Percentiles rank a stretch among this genome's conserved stretches.
Evolutionary conservation across 1,140 invertebrate genomes (phyloP).

Genomic region (Melanaphis sacchari): DNA sequence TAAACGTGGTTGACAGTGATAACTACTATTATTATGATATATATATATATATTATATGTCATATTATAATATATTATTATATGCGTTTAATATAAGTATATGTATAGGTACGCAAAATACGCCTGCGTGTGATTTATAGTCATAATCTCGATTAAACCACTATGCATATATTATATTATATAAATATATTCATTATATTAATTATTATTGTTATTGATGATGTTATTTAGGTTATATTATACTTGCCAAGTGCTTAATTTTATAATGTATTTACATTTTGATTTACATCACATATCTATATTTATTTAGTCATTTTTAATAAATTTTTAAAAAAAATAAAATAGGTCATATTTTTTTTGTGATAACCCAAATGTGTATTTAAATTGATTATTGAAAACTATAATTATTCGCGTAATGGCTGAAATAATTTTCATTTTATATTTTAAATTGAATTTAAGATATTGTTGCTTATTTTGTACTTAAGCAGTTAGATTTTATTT

Average conservation of each 20-base stretch:
- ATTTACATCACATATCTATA: background rate
- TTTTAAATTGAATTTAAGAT: background rate
- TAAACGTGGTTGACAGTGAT: background rate
- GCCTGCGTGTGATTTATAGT: background rate
- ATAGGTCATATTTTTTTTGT: background rate
- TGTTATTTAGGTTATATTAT: background rate
- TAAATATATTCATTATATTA: background rate
- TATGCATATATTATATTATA: background rate
- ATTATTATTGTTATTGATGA: conserved; percentile 2
- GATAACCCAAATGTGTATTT: too few relatives aligned
- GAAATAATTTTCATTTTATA: background rate
- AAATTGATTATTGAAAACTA: background rate
- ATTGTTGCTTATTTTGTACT: background rate
- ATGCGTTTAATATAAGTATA: background rate
- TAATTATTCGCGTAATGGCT: background rate
- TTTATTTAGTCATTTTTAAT: background rate
- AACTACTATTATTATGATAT: background rate
- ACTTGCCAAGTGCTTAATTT: background rate
- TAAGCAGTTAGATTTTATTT: background rate
- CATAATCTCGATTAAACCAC: background rate
- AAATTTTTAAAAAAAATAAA: background rate
- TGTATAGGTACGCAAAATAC: background rate
- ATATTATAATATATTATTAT: background rate
- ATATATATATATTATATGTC: background rate
- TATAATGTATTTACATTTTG: background rate